Percentiles rank a stretch among this genome's conserved stretches.
Conservation (phyloP, 2,797 vertebrate species). For the Pterois miles region DNA sequence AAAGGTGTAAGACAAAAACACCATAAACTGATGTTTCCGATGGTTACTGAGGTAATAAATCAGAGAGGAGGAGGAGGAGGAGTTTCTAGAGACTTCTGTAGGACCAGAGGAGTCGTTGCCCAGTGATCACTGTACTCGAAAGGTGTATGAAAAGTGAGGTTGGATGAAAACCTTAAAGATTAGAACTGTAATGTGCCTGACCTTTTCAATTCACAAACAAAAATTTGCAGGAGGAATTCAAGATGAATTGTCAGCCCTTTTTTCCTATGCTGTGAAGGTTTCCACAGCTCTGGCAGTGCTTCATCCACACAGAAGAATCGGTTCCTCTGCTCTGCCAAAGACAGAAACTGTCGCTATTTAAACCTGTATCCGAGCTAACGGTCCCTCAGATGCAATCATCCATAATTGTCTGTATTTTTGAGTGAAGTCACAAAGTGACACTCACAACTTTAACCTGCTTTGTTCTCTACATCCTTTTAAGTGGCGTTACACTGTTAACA, state of each 20-base stretch:
- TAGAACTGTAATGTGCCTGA: background rate
- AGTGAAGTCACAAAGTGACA: slow-evolving; percentile 35
- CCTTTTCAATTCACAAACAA: background rate
- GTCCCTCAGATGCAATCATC: slow-evolving; percentile 33
- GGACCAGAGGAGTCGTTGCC: no score
- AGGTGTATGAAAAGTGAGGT: background rate
- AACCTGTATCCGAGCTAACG: slow-evolving; percentile 7
- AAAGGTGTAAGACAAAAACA: no score
- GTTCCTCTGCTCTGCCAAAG: slow-evolving; percentile 4
- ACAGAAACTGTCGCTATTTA: slow-evolving; percentile 18
- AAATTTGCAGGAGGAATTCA: background rate
- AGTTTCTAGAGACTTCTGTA: no score
- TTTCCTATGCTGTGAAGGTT: background rate
- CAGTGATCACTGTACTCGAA: background rate
- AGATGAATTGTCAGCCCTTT: background rate
- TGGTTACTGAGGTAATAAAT: no score
- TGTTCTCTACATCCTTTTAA: slow-evolving; percentile 20
- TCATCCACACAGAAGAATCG: background rate
- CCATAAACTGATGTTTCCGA: no score
- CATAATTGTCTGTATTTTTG: slow-evolving; percentile 27
- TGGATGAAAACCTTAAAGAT: background rate
- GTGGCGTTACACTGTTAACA: slow-evolving; percentile 15
- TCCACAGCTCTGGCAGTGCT: background rate
- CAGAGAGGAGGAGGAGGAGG: no score
- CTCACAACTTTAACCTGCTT: slow-evolving; percentile 30